Base-by-base conservation (phyloP, 2,888 invertebrate genomes). In the Cacoxenus indagator region DNA sequence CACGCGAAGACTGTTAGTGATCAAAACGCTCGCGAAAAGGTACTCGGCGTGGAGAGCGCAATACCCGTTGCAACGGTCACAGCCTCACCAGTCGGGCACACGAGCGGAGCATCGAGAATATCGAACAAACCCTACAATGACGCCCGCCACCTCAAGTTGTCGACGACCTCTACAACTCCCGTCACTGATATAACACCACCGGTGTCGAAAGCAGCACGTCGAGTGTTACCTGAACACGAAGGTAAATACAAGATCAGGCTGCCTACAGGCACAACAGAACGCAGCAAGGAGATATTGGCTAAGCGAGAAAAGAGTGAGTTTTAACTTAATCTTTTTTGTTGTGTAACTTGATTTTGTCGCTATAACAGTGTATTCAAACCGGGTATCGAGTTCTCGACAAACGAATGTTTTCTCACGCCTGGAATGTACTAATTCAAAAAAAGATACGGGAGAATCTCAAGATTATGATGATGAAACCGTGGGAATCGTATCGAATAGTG, bases 1-100 rank as follows among this genome's bases (percentile, higher is more conserved):
- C 91, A 92, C 75, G 89, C 92, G 0, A 92, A 91, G 82, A 88
- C 89, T 75, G 92, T 92, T 1, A 90, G 90, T 65, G 92, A 92
- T 74, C 90, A 89, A 74, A 88, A 90, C 11, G 91, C 91, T 0
- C 87, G 91, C 0, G 91, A 92, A 73, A 89, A 89, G 68, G 91
- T 92, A 4, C 85, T 92, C 0, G 82, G 73, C 17, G 88, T 87
- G 68, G 83, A 84, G 26, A 72, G 75, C 14, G 88, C 87, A 74
- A 90, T 90, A 64, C 90, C 91, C 0, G 89, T 92, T 0, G 90
- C 90, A 0, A 89, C 90, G 0, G 87, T 91, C 59, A 90, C 82
- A 8, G 79, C 78, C 71, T 77, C 84, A 4, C 27, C 54, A 0
- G 74, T 78, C 11, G 65, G 66, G 5, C 27, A 68, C 5, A 55